Percentiles rank a stretch among this genome's conserved stretches.
Evolutionary conservation across 2,888 invertebrate genomes (phyloP).

Genomic region (Ernsta delagoae): DNA sequence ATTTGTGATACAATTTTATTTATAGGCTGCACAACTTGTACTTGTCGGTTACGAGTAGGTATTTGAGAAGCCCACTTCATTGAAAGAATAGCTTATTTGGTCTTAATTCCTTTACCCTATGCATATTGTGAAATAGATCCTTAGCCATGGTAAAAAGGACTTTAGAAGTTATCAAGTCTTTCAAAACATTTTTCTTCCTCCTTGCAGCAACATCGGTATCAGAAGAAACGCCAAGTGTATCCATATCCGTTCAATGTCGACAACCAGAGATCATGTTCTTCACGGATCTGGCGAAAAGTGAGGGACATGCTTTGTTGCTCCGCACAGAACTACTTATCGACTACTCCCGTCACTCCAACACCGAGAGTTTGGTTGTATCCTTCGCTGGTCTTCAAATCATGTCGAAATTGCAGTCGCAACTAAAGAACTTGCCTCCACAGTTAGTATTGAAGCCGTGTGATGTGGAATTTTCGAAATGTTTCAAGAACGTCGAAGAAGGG

Average conservation of each 20-base stretch:
- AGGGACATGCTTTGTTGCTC: constrained; percentile 87
- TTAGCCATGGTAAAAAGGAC: too few species aligned
- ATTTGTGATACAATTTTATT: too few species aligned
- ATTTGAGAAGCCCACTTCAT: too few species aligned
- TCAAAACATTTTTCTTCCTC: neutral
- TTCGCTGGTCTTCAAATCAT: constrained; percentile 75
- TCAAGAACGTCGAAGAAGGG: constrained; percentile 87
- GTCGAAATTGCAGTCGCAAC: constrained; percentile 84
- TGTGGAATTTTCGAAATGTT: constrained; percentile 87
- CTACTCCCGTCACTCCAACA: constrained; percentile 87
- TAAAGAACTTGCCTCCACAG: constrained; percentile 83
- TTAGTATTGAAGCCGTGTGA: constrained; percentile 88
- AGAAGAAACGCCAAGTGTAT: constrained; percentile 83
- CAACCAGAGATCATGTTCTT: constrained; percentile 92
- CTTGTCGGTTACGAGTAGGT: too few species aligned
- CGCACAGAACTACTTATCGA: constrained; percentile 89
- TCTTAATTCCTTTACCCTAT: too few species aligned
- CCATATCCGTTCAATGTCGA: constrained; percentile 89
- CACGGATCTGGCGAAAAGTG: constrained; percentile 86
- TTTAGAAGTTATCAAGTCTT: too few species aligned
- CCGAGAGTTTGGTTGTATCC: constrained; percentile 85
- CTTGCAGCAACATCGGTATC: constrained; percentile 74
- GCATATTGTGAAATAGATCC: too few species aligned
- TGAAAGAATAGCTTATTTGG: too few species aligned
- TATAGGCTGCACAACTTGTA: too few species aligned